Evolutionary conservation across 2,888 invertebrate species (phyloP).

Genomic region (Nineta flava): DNA sequence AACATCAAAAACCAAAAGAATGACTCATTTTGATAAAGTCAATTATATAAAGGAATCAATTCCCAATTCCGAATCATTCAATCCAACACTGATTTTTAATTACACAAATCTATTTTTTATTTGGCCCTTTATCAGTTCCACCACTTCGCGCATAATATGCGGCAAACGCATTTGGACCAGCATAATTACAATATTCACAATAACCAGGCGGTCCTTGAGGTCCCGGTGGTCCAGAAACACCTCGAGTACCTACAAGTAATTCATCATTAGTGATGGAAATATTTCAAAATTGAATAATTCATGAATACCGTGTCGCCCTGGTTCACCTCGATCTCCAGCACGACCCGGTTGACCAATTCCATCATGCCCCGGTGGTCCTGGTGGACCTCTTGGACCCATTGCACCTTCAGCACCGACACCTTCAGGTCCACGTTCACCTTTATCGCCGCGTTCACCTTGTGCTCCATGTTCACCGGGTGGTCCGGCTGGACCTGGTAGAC

Average conservation of each 20-base stretch:
- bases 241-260: conserved; percentile 9
- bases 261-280: not conserved
- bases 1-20: too few relatives aligned
- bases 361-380: conserved; percentile 53
- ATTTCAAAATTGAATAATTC: not conserved
- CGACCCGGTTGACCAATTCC: conserved; percentile 50
- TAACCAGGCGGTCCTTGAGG: conserved; percentile 46
- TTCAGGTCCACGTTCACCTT: conserved; percentile 53
- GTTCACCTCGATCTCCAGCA: conserved; percentile 57
- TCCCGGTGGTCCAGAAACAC: conserved; percentile 35
- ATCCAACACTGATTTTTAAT: not conserved
- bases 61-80: too few relatives aligned
- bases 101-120: conserved; percentile 7
- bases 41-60: too few relatives aligned
- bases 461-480: conserved; percentile 41
- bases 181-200: conserved; percentile 47
- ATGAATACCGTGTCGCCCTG: conserved; percentile 53
- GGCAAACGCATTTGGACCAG: conserved; percentile 34
- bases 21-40: too few relatives aligned
- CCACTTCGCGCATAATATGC: conserved; percentile 24
- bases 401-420: conserved; percentile 62
- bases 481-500: conserved; percentile 44
- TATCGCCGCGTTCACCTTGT: conserved; percentile 51
- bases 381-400: conserved; percentile 49
- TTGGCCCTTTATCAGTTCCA: conserved; percentile 43